Conservation (phyloP, 2,888 invertebrate genomes). For the Lithophane semibrunnea region DNA sequence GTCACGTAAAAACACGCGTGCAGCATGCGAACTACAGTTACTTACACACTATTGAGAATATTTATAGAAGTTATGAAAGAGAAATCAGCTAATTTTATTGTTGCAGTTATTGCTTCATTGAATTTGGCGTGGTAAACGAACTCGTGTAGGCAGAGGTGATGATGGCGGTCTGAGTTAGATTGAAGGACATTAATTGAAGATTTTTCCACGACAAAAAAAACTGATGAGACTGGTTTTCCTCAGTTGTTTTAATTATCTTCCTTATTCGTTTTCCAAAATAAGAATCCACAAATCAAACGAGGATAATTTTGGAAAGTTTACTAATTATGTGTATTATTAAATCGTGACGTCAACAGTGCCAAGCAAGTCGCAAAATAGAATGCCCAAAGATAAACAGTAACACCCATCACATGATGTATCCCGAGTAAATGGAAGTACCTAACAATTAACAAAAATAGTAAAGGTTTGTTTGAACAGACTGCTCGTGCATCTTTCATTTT, state of each 20-base stretch:
- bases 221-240: neutral
- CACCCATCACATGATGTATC: constrained; percentile 12
- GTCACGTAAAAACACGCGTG: constrained; percentile 51
- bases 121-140: neutral
- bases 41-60: constrained; percentile 6
- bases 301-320: constrained; percentile 24
- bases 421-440: neutral
- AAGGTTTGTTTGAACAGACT: constrained; percentile 15
- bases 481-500: constrained; percentile 21
- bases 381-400: constrained; percentile 39
- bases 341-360: constrained; percentile 28
- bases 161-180: neutral
- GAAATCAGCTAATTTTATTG: constrained; percentile 10
- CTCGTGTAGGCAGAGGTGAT: neutral
- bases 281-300: constrained; percentile 10
- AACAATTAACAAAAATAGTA: constrained; percentile 17
- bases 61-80: constrained; percentile 13
- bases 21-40: constrained; percentile 47
- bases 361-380: constrained; percentile 37
- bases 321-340: constrained; percentile 41
- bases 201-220: neutral
- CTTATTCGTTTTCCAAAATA: constrained; percentile 18
- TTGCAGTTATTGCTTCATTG: neutral
- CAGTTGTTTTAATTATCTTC: neutral
- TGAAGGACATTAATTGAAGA: neutral